These are phyloP conservation scores for Xiphydria camelus DNA, from an alignment of 2,888 invertebrate species.

Conservation along the genomic window DNA sequence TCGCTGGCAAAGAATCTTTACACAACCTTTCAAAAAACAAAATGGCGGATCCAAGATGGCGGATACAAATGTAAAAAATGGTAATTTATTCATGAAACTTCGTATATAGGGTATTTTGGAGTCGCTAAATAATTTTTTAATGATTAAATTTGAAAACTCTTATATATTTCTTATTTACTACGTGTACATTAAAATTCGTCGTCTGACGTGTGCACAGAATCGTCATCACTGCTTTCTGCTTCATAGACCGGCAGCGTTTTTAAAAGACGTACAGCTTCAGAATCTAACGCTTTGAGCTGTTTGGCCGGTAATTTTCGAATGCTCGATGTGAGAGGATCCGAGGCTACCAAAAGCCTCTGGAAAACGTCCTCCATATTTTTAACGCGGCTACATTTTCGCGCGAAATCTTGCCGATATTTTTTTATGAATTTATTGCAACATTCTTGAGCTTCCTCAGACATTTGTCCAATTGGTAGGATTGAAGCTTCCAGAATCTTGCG, in stretches of 20 bases:
- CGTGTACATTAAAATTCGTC: no score
- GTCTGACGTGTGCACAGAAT: neutral
- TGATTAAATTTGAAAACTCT: no score
- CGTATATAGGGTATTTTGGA: no score
- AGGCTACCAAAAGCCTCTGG: constrained; percentile 28
- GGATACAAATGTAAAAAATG: no score
- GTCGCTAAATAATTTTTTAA: no score
- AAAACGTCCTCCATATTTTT: no score
- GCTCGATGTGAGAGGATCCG: constrained; percentile 29
- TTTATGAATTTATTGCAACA: constrained; percentile 29
- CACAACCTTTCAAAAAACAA: neutral
- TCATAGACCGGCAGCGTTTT: constrained; percentile 1
- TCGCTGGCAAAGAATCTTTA: neutral
- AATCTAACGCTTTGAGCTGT: constrained; percentile 5
- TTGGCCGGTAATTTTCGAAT: constrained; percentile 15
- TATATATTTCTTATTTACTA: no score
- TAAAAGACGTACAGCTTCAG: neutral
- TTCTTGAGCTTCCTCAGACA: no score
- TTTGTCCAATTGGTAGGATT: no score
- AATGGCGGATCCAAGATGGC: no score
- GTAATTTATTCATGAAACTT: no score
- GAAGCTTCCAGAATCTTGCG: constrained; percentile 27
- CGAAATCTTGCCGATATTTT: constrained; percentile 28
- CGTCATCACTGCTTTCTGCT: neutral
- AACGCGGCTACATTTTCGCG: constrained; percentile 28